These are phyloP conservation scores for Bergia puertoricense DNA, from an alignment of 92 coral and sea anemone genomes.

Conservation along the genomic window DNA sequence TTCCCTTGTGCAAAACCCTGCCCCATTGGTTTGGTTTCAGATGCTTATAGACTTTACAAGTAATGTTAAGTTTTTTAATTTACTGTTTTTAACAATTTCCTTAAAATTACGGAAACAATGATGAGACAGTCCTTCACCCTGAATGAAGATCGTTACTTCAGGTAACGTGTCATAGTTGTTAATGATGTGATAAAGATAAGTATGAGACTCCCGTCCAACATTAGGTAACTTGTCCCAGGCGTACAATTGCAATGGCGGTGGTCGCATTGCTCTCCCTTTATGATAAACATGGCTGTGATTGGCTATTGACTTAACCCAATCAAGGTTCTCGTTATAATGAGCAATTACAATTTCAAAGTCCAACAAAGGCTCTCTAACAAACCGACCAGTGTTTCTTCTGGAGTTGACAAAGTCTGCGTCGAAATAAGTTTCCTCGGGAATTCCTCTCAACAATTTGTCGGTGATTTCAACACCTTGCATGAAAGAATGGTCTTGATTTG, in stretches of 20 bases:
- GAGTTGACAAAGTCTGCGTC: slow-evolving; percentile 61
- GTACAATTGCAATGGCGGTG: slow-evolving; percentile 49
- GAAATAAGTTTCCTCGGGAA: slow-evolving; percentile 63
- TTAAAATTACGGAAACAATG: neutral
- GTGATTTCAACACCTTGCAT: slow-evolving; percentile 74
- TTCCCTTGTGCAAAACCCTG: slow-evolving; percentile 24
- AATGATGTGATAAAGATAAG: slow-evolving; percentile 68
- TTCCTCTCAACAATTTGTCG: slow-evolving; percentile 54
- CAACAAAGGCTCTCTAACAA: slow-evolving; percentile 20
- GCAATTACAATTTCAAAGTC: slow-evolving; percentile 62
- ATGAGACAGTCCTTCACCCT: slow-evolving; percentile 33
- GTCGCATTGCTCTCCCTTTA: slow-evolving; percentile 44
- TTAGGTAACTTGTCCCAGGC: slow-evolving; percentile 65
- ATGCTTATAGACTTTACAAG: no score
- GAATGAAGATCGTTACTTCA: slow-evolving; percentile 57
- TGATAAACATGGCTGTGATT: slow-evolving; percentile 61
- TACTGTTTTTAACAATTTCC: slow-evolving; percentile 2
- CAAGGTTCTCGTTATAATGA: slow-evolving; percentile 62
- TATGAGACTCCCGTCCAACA: slow-evolving; percentile 71
- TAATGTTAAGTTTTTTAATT: no score
- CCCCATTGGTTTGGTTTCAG: slow-evolving; percentile 30
- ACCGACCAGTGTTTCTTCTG: slow-evolving; percentile 47
- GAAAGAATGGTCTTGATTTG: slow-evolving; percentile 75
- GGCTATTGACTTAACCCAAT: slow-evolving; percentile 54
- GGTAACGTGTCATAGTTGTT: slow-evolving; percentile 55